Evolutionary conservation across 2,797 vertebrate genomes (phyloP), one percentile per base, ranked within the genome.

Genomic region (Oreochromis mossambicus): DNA sequence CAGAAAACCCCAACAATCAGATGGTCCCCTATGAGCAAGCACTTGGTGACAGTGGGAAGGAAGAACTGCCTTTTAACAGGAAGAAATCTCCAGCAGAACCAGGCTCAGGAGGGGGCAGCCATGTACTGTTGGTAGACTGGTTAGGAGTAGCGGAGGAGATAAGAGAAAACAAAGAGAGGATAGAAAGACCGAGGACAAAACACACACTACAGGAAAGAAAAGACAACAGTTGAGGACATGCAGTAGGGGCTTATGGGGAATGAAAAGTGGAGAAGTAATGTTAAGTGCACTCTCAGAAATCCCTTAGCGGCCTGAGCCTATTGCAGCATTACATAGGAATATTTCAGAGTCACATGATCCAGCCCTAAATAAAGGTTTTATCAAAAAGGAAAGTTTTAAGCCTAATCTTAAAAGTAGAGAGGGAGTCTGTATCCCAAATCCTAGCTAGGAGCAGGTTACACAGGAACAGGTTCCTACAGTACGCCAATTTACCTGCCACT

Each of bases 231-330:
- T 70, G 5, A 26, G 8, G 14, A 26, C 21, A 46, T 26, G 38
- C 21, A 0, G 0, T 46, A 46, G 13, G 0, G 0, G 21, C 21
- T 46, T 29, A 26, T 17, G 0, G 0, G 3, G 41, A 46, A 46
- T 70, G 3, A 26, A 43, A 70, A 46, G 66, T 26, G 41, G 13
- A 17, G 66, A 46, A 26, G 0, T 46, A 70, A 46, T 26, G 38
- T 26, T 46, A 43, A 17, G 21, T 0, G 21, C 43, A 26, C 41
- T 26, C 41, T 46, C 38, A 43, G 14, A 43, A 24, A 15, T 46
- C 0, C 1, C 38, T 15, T 0, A 46, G 38, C 1, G 38, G 14
- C 8, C 21, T 26, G 38, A 70, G 66, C 14, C 0, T 46, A 36
- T 41, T 66, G 36, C 36, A 66, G 12, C 61, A 14, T 66, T 14